phyloP scores from a whole-genome alignment of 2,888 invertebrate species.

The Leucoptera coffeella region DNA sequence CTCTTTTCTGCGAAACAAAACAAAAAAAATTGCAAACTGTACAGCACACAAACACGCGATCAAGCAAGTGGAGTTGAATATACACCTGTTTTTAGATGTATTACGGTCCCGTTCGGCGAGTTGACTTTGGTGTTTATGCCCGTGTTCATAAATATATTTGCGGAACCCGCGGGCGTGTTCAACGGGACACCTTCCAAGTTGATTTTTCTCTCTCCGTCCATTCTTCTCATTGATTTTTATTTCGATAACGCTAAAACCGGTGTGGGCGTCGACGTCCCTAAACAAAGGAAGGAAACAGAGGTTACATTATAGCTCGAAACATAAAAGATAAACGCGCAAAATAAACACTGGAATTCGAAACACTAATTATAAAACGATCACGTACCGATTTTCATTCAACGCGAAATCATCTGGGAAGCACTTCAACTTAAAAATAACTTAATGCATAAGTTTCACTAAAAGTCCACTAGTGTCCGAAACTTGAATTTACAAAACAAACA shows the following conservation, averaged over 20 bases:
- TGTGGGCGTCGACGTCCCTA: conserved; percentile 33
- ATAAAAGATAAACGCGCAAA: too few relatives aligned
- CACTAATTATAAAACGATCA: background rate
- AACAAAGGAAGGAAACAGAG: conserved; percentile 36
- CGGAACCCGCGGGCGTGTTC: conserved; percentile 32
- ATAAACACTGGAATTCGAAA: too few relatives aligned
- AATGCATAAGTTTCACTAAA: too few relatives aligned
- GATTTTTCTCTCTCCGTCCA: conserved; percentile 36
- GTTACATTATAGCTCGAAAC: conserved; percentile 32
- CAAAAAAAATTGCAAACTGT: conserved; percentile 11
- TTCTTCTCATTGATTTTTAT: conserved; percentile 21
- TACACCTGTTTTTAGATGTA: conserved; percentile 42
- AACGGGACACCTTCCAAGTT: conserved; percentile 35
- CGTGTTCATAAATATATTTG: conserved; percentile 40
- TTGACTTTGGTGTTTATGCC: conserved; percentile 28
- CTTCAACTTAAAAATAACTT: too few relatives aligned
- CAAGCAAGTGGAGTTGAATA: conserved; percentile 7
- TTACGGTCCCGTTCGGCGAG: conserved; percentile 31
- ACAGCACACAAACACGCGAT: background rate
- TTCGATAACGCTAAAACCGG: conserved; percentile 14
- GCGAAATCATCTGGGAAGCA: too few relatives aligned
- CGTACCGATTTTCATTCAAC: too few relatives aligned
- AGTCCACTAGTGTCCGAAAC: too few relatives aligned
- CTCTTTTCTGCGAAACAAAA: conserved; percentile 31
- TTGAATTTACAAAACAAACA: conserved; percentile 4